Base-by-base conservation (phyloP, 2,797 vertebrate genomes). In the Ctenochaetus hawaiiensis region DNA sequence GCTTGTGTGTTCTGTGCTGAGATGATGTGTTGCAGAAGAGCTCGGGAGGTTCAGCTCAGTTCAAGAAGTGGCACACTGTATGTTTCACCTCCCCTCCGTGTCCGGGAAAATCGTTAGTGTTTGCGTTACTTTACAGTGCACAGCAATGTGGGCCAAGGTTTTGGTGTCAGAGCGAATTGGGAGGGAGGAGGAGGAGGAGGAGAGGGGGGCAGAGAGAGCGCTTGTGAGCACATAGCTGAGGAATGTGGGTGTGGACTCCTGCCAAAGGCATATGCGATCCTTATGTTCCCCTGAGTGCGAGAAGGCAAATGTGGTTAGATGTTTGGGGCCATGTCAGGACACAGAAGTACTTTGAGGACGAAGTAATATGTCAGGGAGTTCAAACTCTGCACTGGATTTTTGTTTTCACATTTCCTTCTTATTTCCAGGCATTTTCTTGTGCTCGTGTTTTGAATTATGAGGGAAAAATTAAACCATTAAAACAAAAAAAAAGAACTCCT, bases 211-310 rank as follows among this genome's bases (percentile, higher is more conserved):
- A 72, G 71, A 22, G 86, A 78, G 77, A 82, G 80, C 68, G 75
- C 78, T 77, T 77, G 84, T 93, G 92, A 91, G 89, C 89, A 91
- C 88, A 91, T 78, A 87, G 86, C 82, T 75, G 75, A 91, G 90
- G 93, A 95, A 95, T 94, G 92, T 90, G 90, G 93, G 87, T 75
- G 93, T 93, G 93, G 91, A 91, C 14, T 71, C 44, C 86, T 87
- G 93, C 94, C 93, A 95, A 92, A 83, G 80, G 81, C 90, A 93
- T 95, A 95, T 95, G 92, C 76, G 90, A 94, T 93, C 91, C 91
- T 91, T 94, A 93, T 93, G 92, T 91, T 94, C 88, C 90, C 84
- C 81, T 84, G 81, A 81, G 86, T 87, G 80, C 53, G 53, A 87
- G 62, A 67, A 85, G 83, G 85, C 84, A 81, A 83, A 85, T 78